A percentile compares a stretch with the other conserved stretches of the same genome.
Evolutionary conservation across 1,140 invertebrate genomes (phyloP).

Genomic region (Callitettix versicolor): DNA sequence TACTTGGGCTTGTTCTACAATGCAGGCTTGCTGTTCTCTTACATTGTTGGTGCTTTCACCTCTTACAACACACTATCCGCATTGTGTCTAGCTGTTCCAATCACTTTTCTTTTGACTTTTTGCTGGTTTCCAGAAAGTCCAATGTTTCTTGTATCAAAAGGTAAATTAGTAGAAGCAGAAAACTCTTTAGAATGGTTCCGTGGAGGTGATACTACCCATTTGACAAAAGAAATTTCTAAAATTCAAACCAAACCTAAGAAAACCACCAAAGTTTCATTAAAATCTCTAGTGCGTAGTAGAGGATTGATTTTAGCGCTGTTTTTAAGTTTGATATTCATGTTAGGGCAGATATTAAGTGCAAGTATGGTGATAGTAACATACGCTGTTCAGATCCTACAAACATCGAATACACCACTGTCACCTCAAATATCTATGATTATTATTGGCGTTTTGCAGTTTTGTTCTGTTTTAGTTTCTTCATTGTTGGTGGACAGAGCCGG

Average conservation of each 20-base stretch:
- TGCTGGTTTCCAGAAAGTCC: constrained; percentile 79
- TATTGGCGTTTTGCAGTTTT: constrained; percentile 49
- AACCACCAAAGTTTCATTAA: constrained; percentile 30
- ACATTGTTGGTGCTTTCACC: constrained; percentile 53
- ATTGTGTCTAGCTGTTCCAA: constrained; percentile 50
- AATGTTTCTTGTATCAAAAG: constrained; percentile 47
- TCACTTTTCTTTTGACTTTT: constrained; percentile 52
- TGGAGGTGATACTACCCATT: constrained; percentile 41
- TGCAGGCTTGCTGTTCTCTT: constrained; percentile 66
- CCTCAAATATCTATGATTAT: constrained; percentile 60
- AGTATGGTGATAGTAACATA: constrained; percentile 83
- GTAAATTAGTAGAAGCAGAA: constrained; percentile 37
- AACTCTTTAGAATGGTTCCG: constrained; percentile 46
- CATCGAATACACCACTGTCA: constrained; percentile 55
- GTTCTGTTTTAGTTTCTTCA: constrained; percentile 37
- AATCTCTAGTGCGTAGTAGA: constrained; percentile 44
- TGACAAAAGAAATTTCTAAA: constrained; percentile 18
- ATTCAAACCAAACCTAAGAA: constrained; percentile 22
- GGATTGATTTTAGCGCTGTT: constrained; percentile 54
- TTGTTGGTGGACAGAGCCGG: constrained; percentile 47
- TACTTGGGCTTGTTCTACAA: constrained; percentile 74
- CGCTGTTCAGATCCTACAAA: constrained; percentile 60
- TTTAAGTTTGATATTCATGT: constrained; percentile 65
- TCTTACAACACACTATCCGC: constrained; percentile 53
- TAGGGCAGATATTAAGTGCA: constrained; percentile 73